Evolutionary conservation across 1,140 invertebrate species (phyloP).

Genomic region (Dolichoris vasculosae): DNA sequence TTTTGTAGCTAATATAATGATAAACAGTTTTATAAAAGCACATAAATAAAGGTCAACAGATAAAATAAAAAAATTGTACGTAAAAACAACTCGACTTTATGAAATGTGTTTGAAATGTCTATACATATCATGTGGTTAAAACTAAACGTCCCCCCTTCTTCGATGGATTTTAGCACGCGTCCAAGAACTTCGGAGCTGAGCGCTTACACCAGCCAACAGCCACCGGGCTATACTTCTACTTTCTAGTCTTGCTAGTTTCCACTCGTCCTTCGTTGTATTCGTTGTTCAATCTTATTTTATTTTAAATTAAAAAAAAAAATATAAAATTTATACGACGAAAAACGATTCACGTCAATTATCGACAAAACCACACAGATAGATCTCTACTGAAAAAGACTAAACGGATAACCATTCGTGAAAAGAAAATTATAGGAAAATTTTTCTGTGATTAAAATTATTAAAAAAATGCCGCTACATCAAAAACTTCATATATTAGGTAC

Average conservation of each 20-base stretch:
- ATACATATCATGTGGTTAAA: too few species aligned
- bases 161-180: not conserved
- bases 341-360: not conserved
- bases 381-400: not conserved
- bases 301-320: not conserved
- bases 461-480: slow-evolving; percentile 64
- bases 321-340: not conserved
- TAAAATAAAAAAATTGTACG: too few species aligned
- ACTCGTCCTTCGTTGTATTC: not conserved
- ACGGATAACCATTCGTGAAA: not conserved
- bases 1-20: too few species aligned
- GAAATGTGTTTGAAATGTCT: too few species aligned
- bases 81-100: too few species aligned
- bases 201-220: not conserved
- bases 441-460: not conserved
- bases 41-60: too few species aligned
- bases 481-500: slow-evolving; percentile 57
- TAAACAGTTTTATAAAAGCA: too few species aligned
- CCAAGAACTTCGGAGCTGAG: not conserved
- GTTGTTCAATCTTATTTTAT: not conserved
- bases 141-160: not conserved
- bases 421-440: not conserved
- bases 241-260: not conserved
- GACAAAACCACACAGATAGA: too few species aligned
- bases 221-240: not conserved